These are phyloP conservation scores for Trichonephila clavipes DNA, from an alignment of 1,140 invertebrate genomes.

Conservation along the genomic window DNA sequence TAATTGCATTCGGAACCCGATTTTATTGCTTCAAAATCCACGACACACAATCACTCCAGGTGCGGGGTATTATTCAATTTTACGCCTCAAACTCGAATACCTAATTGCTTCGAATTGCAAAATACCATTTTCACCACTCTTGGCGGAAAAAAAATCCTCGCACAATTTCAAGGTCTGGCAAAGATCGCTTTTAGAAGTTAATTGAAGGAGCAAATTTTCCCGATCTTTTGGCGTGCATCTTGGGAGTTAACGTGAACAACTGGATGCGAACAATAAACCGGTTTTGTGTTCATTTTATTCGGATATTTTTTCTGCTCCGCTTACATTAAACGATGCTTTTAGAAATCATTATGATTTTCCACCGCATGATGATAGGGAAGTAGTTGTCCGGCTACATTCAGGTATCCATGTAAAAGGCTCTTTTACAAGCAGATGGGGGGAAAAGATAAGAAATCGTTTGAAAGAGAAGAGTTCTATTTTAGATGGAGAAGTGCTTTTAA, in stretches of 20 bases:
- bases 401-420: slow-evolving; percentile 2
- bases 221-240: background rate
- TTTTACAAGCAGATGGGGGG: background rate
- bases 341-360: slow-evolving; percentile 40
- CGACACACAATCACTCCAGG: slow-evolving; percentile 24
- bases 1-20: background rate
- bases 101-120: slow-evolving; percentile 44
- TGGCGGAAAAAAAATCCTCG: background rate
- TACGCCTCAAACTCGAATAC: slow-evolving; percentile 28
- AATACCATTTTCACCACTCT: slow-evolving; percentile 35
- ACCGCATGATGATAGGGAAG: slow-evolving; percentile 15
- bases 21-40: slow-evolving; percentile 2
- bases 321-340: slow-evolving; percentile 39
- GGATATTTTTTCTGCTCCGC: background rate
- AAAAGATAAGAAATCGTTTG: slow-evolving; percentile 2
- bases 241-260: background rate
- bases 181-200: slow-evolving; percentile 39
- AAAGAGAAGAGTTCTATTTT: background rate
- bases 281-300: background rate
- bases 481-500: background rate
- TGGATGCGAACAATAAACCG: slow-evolving; percentile 23
- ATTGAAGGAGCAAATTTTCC: slow-evolving; percentile 24
- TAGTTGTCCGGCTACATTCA: background rate
- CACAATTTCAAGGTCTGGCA: slow-evolving; percentile 45
- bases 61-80: slow-evolving; percentile 47